Evolutionary conservation across 2,113 vertebrate genomes (phyloP).

Genomic region (Trematocara nigrifrons): DNA sequence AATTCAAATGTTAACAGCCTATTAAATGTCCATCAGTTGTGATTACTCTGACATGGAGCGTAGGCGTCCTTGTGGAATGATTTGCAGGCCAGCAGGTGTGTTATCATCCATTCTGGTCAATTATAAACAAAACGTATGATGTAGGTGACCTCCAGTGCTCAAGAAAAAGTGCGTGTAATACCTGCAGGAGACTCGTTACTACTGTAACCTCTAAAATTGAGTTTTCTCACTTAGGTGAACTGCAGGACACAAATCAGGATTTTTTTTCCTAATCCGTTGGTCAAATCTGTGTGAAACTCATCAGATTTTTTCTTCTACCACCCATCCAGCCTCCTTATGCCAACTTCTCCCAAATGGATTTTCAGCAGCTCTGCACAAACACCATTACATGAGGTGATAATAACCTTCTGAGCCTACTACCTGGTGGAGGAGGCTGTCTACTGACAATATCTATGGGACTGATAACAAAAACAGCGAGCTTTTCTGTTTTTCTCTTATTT

Average conservation of each 20-base stretch:
- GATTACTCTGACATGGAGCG: not conserved
- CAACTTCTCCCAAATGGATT: not conserved
- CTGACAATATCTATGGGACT: not conserved
- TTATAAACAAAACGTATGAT: not conserved
- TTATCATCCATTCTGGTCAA: not conserved
- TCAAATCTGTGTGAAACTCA: not conserved
- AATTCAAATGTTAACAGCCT: not conserved
- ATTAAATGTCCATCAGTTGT: not conserved
- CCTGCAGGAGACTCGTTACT: not conserved
- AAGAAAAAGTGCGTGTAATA: not conserved
- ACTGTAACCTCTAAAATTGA: not conserved
- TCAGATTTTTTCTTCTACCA: not conserved
- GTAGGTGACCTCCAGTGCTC: not conserved
- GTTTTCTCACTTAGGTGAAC: not conserved
- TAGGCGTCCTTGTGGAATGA: not conserved
- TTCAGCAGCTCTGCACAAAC: not conserved
- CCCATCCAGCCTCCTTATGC: not conserved
- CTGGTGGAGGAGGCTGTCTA: not conserved
- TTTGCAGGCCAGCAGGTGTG: not conserved
- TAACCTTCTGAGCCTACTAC: not conserved
- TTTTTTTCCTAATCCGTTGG: not conserved
- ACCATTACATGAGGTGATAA: not conserved
- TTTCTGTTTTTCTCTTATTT: not conserved
- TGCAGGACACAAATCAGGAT: not conserved
- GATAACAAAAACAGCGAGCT: not conserved